Base-by-base conservation (phyloP, 2,888 invertebrate genomes). In the Epinotia nisella region DNA sequence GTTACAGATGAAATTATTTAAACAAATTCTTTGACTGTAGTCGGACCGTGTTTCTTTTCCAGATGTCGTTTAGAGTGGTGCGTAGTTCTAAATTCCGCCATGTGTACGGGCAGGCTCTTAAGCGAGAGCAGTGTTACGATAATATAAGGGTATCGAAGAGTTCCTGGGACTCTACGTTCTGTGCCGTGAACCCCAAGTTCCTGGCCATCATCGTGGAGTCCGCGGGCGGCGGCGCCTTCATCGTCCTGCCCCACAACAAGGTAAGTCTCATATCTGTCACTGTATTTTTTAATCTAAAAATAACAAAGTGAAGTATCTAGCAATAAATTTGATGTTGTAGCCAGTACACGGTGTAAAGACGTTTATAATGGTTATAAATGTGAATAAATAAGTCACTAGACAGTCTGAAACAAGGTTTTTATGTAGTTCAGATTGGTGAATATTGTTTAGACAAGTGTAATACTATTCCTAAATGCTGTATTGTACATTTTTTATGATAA, bases 71-170 rank as follows among this genome's bases (percentile, higher is more conserved):
- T 95, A 97, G 98, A 92, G 98, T 98, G 92, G 98, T 99, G 84
- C 97, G 99, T 94, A 97, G 96, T 94, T 98, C 98, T 90, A 99
- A 99, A 95, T 99, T 99, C 95, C 98, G 99, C 90, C 99, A 99
- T 95, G 98, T 99, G 87, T 95, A 95, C 85, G 98, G 98, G 80
- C 97, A 97, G 87, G 96, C 98, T 82, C 94, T 97, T 81, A 98
- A 98, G 94, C 95, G 99, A 90, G 99, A 99, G 90, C 98, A 98
- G 94, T 99, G 99, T 94, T 99, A 98, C 94, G 99, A 99, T 94
- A 98, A 98, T 92, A 96, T 99, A 85, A 95, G 98, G 88, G 98
- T 99, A 78, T 98, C 98, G 77, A 98, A 99, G 91, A 98, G 98
- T 87, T 98, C 99, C 69, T 99, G 99, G 97, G 99, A 99, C 90